Percentiles rank a stretch among this genome's conserved stretches.
These are phyloP conservation scores for Ctenoplectra terminalis DNA, from an alignment of 1,140 invertebrate genomes.

Conservation along the genomic window DNA sequence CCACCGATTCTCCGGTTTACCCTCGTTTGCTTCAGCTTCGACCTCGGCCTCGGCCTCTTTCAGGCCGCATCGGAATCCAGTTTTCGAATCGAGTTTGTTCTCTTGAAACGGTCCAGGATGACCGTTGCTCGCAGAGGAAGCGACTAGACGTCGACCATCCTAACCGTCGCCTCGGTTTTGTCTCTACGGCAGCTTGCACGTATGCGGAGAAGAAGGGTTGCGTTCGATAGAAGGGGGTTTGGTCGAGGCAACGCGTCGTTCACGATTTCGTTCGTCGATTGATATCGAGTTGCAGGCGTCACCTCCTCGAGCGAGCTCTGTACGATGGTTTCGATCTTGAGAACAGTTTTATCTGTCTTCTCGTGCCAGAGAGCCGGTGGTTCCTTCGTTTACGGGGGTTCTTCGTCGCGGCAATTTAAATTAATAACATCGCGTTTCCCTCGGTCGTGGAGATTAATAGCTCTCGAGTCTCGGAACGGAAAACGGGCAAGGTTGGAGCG, in stretches of 20 bases:
- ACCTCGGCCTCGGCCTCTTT: slow-evolving; percentile 46
- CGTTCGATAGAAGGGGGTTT: slow-evolving; percentile 27
- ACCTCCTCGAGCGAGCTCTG: background rate
- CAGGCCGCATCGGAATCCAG: slow-evolving; percentile 77
- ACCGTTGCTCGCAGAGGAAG: slow-evolving; percentile 67
- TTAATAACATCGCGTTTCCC: slow-evolving; percentile 41
- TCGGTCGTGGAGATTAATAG: slow-evolving; percentile 36
- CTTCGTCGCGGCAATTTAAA: slow-evolving; percentile 29
- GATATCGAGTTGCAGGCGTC: slow-evolving; percentile 7
- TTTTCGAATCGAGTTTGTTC: slow-evolving; percentile 81
- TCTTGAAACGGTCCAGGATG: slow-evolving; percentile 78
- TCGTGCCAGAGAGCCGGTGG: background rate
- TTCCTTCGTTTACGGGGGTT: slow-evolving; percentile 22
- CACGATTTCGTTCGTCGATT: slow-evolving; percentile 60
- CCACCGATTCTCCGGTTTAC: slow-evolving; percentile 19
- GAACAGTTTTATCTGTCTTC: slow-evolving; percentile 6
- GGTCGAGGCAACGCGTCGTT: slow-evolving; percentile 36
- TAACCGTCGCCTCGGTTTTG: slow-evolving; percentile 59
- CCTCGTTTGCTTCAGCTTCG: slow-evolving; percentile 17
- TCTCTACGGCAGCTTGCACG: slow-evolving; percentile 44
- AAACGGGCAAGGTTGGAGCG: background rate
- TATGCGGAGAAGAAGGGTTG: slow-evolving; percentile 45
- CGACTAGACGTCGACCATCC: slow-evolving; percentile 1
- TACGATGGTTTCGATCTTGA: background rate
- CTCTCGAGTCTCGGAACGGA: background rate